These are phyloP conservation scores for Hyposoter didymator DNA, from an alignment of 2,888 invertebrate genomes.

Conservation along the genomic window DNA sequence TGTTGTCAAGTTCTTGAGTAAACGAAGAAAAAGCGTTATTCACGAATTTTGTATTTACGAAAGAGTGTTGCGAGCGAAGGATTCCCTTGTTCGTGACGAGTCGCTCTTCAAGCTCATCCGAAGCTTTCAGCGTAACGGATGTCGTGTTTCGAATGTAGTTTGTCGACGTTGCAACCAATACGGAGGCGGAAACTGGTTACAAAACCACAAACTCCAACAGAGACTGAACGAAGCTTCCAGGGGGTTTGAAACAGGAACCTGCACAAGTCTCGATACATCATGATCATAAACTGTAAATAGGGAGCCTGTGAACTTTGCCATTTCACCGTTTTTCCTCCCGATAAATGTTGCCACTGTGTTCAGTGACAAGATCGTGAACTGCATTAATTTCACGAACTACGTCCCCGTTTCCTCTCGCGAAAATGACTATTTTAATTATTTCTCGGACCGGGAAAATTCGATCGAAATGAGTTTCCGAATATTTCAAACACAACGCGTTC, in stretches of 20 bases:
- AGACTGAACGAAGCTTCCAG: not conserved
- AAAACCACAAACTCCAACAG: not conserved
- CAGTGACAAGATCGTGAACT: not conserved
- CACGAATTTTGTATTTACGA: not conserved
- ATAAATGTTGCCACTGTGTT: not conserved
- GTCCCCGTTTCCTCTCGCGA: not conserved
- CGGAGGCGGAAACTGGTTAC: constrained; percentile 20
- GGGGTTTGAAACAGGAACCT: not conserved
- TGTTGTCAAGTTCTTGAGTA: not conserved
- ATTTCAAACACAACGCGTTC: not conserved
- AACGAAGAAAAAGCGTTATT: not conserved
- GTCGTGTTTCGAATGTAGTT: constrained; percentile 52
- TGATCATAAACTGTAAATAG: not conserved
- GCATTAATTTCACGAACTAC: not conserved
- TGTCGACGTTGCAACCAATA: constrained; percentile 37
- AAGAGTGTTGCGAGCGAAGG: not conserved
- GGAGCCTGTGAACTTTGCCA: constrained; percentile 2
- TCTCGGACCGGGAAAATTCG: too few species aligned
- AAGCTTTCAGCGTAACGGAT: constrained; percentile 49
- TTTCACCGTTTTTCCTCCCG: not conserved
- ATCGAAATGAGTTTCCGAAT: not conserved
- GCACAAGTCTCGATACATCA: not conserved
- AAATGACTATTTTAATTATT: not conserved
- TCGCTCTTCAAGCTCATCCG: not conserved
- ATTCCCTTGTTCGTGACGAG: constrained; percentile 14